These are phyloP conservation scores for Balanococcus diminutus DNA, from an alignment of 2,888 invertebrate genomes.

Conservation along the genomic window DNA sequence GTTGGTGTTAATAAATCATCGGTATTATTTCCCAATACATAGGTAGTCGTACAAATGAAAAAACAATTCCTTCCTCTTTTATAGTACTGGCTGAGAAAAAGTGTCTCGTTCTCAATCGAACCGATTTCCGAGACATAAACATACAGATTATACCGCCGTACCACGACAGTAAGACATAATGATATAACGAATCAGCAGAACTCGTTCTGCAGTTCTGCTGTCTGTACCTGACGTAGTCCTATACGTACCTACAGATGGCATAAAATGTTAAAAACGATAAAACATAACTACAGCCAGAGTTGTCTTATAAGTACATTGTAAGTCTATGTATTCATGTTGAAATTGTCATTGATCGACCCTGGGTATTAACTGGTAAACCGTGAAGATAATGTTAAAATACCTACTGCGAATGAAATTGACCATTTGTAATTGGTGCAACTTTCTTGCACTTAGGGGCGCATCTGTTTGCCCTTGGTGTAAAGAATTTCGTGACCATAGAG, in stretches of 20 bases:
- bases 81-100: neutral
- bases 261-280: slow-evolving; percentile 24
- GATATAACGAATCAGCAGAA: neutral
- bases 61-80: neutral
- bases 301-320: neutral
- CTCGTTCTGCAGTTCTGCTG: slow-evolving; percentile 2
- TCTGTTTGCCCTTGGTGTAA: neutral
- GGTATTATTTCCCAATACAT: neutral
- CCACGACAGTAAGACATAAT: neutral
- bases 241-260: neutral
- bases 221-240: too few species aligned
- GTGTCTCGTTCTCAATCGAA: neutral
- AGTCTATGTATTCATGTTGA: neutral
- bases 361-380: neutral
- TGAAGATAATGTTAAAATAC: neutral
- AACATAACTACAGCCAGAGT: neutral
- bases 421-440: neutral
- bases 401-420: neutral
- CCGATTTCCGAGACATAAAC: neutral
- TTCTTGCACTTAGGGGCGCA: neutral
- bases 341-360: slow-evolving; percentile 1
- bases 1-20: neutral
- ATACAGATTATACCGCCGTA: neutral
- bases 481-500: neutral
- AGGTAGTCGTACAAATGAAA: neutral